Evolutionary conservation across 1,140 invertebrate species (phyloP).

Genomic region (Ips typographus): DNA sequence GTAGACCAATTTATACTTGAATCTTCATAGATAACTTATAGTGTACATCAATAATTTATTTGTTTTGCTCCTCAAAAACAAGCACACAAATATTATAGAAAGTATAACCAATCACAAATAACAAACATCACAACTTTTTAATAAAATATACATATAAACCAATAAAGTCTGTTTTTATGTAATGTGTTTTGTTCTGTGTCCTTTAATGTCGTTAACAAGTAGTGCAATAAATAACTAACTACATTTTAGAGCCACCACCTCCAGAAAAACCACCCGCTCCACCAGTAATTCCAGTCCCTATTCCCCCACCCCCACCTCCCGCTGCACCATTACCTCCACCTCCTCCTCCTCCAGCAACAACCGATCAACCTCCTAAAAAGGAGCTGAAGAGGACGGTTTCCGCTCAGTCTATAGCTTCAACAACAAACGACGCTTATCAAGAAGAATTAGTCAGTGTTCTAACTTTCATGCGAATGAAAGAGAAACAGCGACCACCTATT

Average conservation of each 20-base stretch:
- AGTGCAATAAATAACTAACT: background rate
- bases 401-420: slow-evolving; percentile 30
- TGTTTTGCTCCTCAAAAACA: too few relatives aligned
- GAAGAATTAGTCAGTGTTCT: slow-evolving; percentile 71
- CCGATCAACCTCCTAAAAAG: slow-evolving; percentile 26
- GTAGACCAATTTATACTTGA: too few relatives aligned
- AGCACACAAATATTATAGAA: too few relatives aligned
- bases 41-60: too few relatives aligned
- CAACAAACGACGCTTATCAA: slow-evolving; percentile 57
- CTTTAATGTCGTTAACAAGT: slow-evolving; percentile 1
- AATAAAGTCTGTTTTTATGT: background rate
- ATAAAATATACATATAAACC: background rate
- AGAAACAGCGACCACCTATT: slow-evolving; percentile 51
- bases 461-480: slow-evolving; percentile 59
- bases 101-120: too few relatives aligned
- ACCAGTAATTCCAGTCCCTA: background rate
- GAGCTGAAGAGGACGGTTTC: slow-evolving; percentile 40
- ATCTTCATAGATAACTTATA: too few relatives aligned
- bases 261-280: background rate
- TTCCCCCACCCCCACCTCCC: slow-evolving; percentile 33
- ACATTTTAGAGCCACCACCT: slow-evolving; percentile 17
- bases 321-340: slow-evolving; percentile 37
- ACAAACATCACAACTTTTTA: too few relatives aligned
- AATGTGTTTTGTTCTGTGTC: background rate
- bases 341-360: slow-evolving; percentile 38